Percentiles rank a stretch among this genome's conserved stretches.
Conservation (phyloP, 2,113 vertebrate genomes). For the Lamprologus speciosus region DNA sequence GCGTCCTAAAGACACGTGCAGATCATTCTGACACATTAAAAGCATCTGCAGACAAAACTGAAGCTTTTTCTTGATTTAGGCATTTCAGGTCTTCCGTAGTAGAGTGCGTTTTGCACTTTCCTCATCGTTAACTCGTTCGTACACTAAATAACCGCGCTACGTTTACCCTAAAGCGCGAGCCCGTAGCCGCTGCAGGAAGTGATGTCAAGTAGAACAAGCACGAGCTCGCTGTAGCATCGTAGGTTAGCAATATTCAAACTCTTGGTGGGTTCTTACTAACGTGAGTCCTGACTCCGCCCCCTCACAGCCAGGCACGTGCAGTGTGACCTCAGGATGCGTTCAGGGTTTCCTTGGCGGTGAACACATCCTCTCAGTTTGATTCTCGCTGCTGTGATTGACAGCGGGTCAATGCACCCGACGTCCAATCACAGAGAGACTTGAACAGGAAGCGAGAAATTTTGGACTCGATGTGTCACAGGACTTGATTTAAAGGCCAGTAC, state of each 20-base stretch:
- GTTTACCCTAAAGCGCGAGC: not conserved
- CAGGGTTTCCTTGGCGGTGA: not conserved
- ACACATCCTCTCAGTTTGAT: not conserved
- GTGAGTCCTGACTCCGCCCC: not conserved
- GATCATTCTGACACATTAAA: not conserved
- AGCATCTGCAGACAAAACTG: not conserved
- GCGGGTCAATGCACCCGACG: rapidly evolving
- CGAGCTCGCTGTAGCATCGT: not conserved
- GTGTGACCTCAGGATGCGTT: not conserved
- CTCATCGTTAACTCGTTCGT: not conserved
- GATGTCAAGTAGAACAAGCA: not conserved
- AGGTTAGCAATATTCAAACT: not conserved
- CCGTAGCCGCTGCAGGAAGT: not conserved
- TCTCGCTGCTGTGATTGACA: not conserved
- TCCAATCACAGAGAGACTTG: not conserved
- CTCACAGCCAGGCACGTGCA: not conserved
- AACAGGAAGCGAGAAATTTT: not conserved
- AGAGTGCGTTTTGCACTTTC: not conserved
- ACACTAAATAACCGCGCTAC: not conserved
- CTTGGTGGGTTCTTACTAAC: not conserved
- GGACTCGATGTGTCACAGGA: not conserved
- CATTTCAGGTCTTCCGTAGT: not conserved
- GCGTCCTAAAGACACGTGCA: rapidly evolving
- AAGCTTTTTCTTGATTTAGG: not conserved
- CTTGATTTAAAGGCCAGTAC: not conserved